Evolutionary conservation across 2,113 vertebrate species (phyloP).

Genomic region (Macroglossus sobrinus): DNA sequence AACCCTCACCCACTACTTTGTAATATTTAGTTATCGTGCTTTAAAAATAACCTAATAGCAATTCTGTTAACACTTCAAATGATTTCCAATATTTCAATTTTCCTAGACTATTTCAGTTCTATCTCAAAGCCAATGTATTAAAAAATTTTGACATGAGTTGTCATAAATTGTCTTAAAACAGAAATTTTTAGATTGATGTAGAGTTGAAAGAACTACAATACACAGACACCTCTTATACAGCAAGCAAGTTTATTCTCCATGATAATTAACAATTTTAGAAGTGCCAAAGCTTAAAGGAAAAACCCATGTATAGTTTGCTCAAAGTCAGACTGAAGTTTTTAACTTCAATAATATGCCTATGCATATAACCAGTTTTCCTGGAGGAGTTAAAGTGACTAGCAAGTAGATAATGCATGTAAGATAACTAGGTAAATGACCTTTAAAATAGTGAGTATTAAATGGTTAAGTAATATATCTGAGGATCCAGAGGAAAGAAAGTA

Average conservation of each 20-base stretch:
- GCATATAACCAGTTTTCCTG: not conserved
- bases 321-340: not conserved
- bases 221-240: not conserved
- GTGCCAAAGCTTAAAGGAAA: not conserved
- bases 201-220: not conserved
- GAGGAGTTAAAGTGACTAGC: not conserved
- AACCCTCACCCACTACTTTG: not conserved
- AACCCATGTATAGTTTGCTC: not conserved
- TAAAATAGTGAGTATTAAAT: not conserved
- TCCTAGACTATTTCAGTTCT: not conserved
- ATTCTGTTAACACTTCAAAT: not conserved
- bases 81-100: not conserved
- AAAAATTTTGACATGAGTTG: not conserved
- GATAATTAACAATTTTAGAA: constrained; percentile 18
- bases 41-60: constrained; percentile 32
- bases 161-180: not conserved
- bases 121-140: not conserved
- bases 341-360: not conserved
- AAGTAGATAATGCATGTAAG: not conserved
- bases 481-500: not conserved
- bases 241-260: not conserved
- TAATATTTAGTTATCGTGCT: constrained; percentile 17
- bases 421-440: not conserved
- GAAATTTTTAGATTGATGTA: not conserved
- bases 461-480: not conserved